These are phyloP conservation scores for Xestia sexstrigata DNA, from an alignment of 2,888 invertebrate species.

Conservation along the genomic window DNA sequence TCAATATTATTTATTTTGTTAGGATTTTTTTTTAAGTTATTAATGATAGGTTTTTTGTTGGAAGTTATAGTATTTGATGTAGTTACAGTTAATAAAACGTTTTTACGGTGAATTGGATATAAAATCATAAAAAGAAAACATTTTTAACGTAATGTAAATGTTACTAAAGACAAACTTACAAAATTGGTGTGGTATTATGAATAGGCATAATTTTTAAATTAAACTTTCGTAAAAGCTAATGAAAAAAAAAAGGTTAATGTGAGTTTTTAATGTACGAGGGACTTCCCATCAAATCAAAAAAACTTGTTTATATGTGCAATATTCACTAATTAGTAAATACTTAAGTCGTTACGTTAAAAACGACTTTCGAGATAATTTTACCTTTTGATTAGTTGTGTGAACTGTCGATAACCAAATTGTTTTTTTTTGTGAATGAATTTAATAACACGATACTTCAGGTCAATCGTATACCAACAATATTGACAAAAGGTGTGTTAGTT, in stretches of 20 bases:
- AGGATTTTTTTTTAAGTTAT: neutral
- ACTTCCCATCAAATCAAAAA: neutral
- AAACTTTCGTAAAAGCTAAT: neutral
- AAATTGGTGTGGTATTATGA: neutral
- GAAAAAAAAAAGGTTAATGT: neutral
- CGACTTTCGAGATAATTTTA: conserved; percentile 6
- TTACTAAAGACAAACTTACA: neutral
- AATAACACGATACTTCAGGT: neutral
- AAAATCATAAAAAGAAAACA: neutral
- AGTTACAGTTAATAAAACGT: neutral
- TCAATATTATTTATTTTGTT: conserved; percentile 66
- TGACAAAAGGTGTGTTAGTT: neutral
- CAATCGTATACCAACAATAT: neutral
- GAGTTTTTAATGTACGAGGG: neutral
- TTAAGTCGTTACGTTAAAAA: conserved; percentile 9
- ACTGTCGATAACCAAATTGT: neutral
- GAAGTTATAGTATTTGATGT: neutral
- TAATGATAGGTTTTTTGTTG: neutral
- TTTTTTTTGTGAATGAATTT: neutral
- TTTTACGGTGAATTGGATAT: neutral
- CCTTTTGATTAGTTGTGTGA: neutral
- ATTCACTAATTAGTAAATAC: conserved; percentile 3
- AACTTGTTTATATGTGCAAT: neutral
- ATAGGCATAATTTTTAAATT: neutral
- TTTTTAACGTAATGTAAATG: neutral